phyloP scores from a whole-genome alignment of 1,140 invertebrate genomes.

The Calycopis cecrops region DNA sequence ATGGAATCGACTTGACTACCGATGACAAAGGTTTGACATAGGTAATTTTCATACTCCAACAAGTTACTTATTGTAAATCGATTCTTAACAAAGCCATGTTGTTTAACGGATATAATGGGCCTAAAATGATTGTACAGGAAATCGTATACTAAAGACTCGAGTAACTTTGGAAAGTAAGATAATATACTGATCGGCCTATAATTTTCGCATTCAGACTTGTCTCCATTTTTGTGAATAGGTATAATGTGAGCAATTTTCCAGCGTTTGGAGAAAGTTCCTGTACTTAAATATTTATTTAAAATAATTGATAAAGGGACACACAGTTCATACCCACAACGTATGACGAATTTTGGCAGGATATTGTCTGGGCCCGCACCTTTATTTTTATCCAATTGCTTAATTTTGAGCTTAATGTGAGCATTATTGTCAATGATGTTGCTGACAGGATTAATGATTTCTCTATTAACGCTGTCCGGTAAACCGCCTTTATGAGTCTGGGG shows the following conservation, averaged over 20 bases:
- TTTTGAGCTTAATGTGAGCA: not conserved
- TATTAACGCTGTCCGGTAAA: not conserved
- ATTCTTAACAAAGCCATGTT: conserved; percentile 20
- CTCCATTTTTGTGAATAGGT: conserved; percentile 21
- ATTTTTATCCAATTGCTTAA: conserved; percentile 12
- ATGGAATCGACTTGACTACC: conserved; percentile 11
- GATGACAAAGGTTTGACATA: conserved; percentile 12
- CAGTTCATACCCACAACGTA: conserved; percentile 14
- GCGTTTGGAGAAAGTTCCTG: conserved; percentile 14
- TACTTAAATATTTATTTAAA: conserved; percentile 19
- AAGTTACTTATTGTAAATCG: conserved; percentile 15
- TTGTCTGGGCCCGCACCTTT: conserved; percentile 15
- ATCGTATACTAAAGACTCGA: conserved; percentile 16
- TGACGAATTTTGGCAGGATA: conserved; percentile 19
- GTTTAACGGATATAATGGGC: conserved; percentile 1
- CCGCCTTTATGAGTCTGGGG: not conserved
- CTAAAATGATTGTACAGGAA: conserved; percentile 4
- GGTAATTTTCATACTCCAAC: conserved; percentile 19
- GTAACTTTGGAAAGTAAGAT: conserved; percentile 21
- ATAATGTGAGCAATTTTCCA: conserved; percentile 23
- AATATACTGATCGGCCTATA: conserved; percentile 24
- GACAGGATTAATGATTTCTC: not conserved
- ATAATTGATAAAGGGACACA: not conserved
- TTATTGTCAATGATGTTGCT: not conserved
- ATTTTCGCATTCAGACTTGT: conserved; percentile 19